Conservation (phyloP, 1,140 invertebrate species). For the Harpegnathos saltator region DNA sequence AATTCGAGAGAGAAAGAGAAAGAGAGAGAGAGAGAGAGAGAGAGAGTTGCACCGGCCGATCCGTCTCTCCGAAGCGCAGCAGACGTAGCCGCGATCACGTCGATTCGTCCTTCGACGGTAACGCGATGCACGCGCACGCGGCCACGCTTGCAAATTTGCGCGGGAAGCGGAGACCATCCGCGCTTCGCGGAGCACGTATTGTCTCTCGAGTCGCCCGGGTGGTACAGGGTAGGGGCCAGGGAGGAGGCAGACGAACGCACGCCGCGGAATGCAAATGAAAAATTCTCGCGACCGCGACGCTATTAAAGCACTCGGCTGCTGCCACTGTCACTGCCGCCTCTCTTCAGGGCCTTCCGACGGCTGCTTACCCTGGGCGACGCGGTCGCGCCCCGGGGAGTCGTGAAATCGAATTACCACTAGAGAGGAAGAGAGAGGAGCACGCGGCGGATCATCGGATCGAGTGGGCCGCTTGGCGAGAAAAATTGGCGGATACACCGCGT, state of each 20-base stretch:
- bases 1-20: too few species aligned
- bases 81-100: neutral
- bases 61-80: too few species aligned
- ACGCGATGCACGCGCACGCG: slow-evolving; percentile 4
- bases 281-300: neutral
- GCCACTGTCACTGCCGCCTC: too few species aligned
- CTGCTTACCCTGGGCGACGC: neutral
- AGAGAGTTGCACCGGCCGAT: too few species aligned
- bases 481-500: slow-evolving; percentile 14
- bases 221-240: too few species aligned
- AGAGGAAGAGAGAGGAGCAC: too few species aligned
- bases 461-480: slow-evolving; percentile 49
- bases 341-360: too few species aligned
- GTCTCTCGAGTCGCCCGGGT: too few species aligned
- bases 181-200: slow-evolving; percentile 10
- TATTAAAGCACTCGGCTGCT: slow-evolving; percentile 17
- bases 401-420: slow-evolving; percentile 15
- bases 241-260: neutral
- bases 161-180: neutral
- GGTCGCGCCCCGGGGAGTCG: neutral
- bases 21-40: too few species aligned
- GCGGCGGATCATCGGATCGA: neutral
- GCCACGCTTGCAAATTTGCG: slow-evolving; percentile 33
- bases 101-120: slow-evolving; percentile 25
- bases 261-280: slow-evolving; percentile 41